Percentiles rank a stretch among this genome's conserved stretches.
phyloP scores from a whole-genome alignment of 2,797 vertebrate species.

The Oryzias sinensis region DNA sequence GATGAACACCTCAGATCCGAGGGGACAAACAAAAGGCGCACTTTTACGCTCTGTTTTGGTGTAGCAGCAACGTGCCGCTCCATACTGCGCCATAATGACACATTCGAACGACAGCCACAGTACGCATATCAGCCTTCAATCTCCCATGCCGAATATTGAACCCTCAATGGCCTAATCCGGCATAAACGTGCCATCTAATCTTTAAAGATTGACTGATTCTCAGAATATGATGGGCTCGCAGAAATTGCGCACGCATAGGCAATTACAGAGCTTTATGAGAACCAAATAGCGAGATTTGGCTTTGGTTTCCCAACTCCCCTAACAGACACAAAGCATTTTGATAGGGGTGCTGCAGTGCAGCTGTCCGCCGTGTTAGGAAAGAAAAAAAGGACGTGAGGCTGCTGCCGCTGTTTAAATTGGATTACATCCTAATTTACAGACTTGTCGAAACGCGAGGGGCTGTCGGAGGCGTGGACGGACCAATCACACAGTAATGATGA shows the following conservation, averaged over 20 bases:
- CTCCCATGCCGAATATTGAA: constrained; percentile 26
- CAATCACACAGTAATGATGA: constrained; percentile 98
- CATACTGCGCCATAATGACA: neutral
- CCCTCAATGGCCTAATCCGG: constrained; percentile 63
- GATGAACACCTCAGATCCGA: constrained; percentile 26
- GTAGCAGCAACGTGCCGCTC: constrained; percentile 18
- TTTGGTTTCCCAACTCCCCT: constrained; percentile 53
- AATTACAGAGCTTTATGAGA: constrained; percentile 67
- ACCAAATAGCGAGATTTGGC: constrained; percentile 67
- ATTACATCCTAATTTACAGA: constrained; percentile 96
- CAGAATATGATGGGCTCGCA: constrained; percentile 54
- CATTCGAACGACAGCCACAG: constrained; percentile 49
- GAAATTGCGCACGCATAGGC: constrained; percentile 59
- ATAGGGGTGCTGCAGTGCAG: constrained; percentile 89
- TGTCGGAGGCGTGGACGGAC: constrained; percentile 90
- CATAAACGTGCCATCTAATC: constrained; percentile 59
- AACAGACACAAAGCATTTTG: constrained; percentile 64
- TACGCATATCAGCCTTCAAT: constrained; percentile 42
- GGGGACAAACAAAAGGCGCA: constrained; percentile 35
- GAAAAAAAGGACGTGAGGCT: constrained; percentile 48
- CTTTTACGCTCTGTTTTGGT: constrained; percentile 11
- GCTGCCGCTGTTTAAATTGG: constrained; percentile 88
- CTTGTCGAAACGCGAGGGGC: constrained; percentile 84
- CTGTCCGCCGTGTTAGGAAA: constrained; percentile 80
- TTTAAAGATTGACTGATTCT: constrained; percentile 56